Percentiles rank a stretch among this genome's conserved stretches.
phyloP scores from a whole-genome alignment of 2,797 vertebrate species.

The Acrossocheilus wenchowensis region DNA sequence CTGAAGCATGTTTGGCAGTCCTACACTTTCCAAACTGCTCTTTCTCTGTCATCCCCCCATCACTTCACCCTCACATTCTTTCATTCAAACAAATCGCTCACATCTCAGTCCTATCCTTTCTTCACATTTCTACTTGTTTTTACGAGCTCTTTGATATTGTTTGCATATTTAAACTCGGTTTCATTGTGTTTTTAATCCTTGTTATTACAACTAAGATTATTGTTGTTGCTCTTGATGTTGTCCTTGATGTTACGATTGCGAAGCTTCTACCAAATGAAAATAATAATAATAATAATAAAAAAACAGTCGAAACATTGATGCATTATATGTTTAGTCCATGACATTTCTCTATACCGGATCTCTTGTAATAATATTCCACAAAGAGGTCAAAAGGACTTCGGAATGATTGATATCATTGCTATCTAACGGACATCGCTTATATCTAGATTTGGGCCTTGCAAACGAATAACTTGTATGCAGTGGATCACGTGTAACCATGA shows the following conservation, averaged over 20 bases:
- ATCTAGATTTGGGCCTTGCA: constrained; percentile 79
- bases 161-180: constrained; percentile 80
- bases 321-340: constrained; percentile 67
- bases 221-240: constrained; percentile 74
- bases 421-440: constrained; percentile 62
- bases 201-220: constrained; percentile 65
- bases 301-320: constrained; percentile 60
- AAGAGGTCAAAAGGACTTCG: constrained; percentile 79
- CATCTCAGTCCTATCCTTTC: constrained; percentile 49
- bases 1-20: constrained; percentile 32
- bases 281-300: constrained; percentile 54
- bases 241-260: constrained; percentile 75
- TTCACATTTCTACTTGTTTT: constrained; percentile 73
- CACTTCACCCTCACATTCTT: background rate
- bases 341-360: constrained; percentile 68
- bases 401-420: constrained; percentile 64
- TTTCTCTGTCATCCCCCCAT: background rate
- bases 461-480: constrained; percentile 72
- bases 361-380: constrained; percentile 70
- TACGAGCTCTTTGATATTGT: constrained; percentile 77
- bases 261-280: constrained; percentile 83
- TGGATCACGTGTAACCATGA: constrained; percentile 73
- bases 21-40: constrained; percentile 30
- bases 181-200: constrained; percentile 78
- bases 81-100: constrained; percentile 34